Conservation (phyloP, 2,797 vertebrate genomes). For the Clarias fuscus region DNA sequence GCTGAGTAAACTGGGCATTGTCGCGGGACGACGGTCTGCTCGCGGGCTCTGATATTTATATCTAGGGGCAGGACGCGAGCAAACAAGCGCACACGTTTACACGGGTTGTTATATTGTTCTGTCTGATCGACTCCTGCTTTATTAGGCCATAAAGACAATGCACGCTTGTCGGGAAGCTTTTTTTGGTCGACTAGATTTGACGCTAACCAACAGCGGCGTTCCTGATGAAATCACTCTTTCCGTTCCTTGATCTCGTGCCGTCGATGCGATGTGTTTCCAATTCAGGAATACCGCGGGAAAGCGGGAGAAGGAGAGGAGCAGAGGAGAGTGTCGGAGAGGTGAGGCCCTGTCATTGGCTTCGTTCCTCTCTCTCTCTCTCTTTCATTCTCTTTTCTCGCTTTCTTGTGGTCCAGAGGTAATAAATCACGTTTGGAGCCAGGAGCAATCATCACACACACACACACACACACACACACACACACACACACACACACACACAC, state of each 20-base stretch:
- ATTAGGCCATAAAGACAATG: slow-evolving; percentile 65
- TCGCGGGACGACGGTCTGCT: neutral
- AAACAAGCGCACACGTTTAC: neutral
- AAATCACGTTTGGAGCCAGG: slow-evolving; percentile 68
- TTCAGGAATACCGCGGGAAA: slow-evolving; percentile 32
- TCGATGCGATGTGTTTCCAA: slow-evolving; percentile 57
- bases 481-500: slow-evolving; percentile 46
- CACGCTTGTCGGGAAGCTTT: slow-evolving; percentile 64
- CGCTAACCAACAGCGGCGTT: slow-evolving; percentile 59
- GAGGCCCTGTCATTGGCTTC: slow-evolving; percentile 50
- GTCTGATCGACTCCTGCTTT: slow-evolving; percentile 55
- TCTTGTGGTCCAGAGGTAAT: slow-evolving; percentile 53
- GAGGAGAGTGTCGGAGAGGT: neutral
- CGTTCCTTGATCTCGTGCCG: slow-evolving; percentile 67
- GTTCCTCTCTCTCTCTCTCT: slow-evolving; percentile 37
- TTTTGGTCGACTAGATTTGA: slow-evolving; percentile 61
- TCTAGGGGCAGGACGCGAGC: neutral
- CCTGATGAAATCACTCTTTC: slow-evolving; percentile 71
- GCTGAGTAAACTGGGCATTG: neutral
- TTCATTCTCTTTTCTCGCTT: neutral
- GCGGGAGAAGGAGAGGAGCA: neutral
- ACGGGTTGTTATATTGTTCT: slow-evolving; percentile 17
- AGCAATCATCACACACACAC: slow-evolving; percentile 64
- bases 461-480: slow-evolving; percentile 30
- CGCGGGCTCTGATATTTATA: neutral